These are phyloP conservation scores for Scaptomyza caliginosa DNA, from an alignment of 2,888 invertebrate species.

Conservation along the genomic window DNA sequence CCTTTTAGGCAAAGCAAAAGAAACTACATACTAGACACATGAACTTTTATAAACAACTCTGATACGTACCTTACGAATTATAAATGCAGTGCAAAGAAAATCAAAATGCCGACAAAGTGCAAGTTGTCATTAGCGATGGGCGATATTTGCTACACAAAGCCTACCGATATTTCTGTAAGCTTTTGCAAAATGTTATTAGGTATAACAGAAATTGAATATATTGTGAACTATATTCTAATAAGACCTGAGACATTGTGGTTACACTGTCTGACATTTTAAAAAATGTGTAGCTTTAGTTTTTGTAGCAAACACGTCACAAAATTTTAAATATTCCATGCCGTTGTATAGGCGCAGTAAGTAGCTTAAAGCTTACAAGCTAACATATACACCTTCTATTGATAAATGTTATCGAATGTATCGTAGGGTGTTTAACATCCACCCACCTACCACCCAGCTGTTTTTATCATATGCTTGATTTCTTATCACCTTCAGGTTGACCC, in stretches of 20 bases:
- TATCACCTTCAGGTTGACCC: constrained; percentile 70
- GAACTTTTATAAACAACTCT: neutral
- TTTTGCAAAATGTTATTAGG: neutral
- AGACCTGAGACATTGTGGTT: too few species aligned
- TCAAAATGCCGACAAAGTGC: constrained; percentile 55
- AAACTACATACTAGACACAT: neutral
- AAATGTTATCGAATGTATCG: constrained; percentile 33
- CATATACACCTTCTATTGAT: neutral
- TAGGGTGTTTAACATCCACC: neutral
- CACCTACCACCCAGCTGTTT: constrained; percentile 15
- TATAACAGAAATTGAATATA: neutral
- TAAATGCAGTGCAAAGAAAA: constrained; percentile 27
- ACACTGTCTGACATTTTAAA: constrained; percentile 29
- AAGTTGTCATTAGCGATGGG: constrained; percentile 60
- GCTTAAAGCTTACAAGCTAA: neutral
- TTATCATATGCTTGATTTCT: constrained; percentile 36
- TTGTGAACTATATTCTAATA: too few species aligned
- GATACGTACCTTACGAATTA: constrained; percentile 51
- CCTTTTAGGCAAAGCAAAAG: neutral
- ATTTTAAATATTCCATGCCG: neutral
- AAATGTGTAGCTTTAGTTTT: constrained; percentile 19
- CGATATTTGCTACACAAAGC: constrained; percentile 8
- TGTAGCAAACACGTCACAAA: neutral
- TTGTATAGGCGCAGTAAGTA: neutral
- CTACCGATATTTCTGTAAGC: constrained; percentile 13